These are phyloP conservation scores for Gymnothorax javanicus DNA, from an alignment of 2,797 vertebrate genomes.

Conservation along the genomic window DNA sequence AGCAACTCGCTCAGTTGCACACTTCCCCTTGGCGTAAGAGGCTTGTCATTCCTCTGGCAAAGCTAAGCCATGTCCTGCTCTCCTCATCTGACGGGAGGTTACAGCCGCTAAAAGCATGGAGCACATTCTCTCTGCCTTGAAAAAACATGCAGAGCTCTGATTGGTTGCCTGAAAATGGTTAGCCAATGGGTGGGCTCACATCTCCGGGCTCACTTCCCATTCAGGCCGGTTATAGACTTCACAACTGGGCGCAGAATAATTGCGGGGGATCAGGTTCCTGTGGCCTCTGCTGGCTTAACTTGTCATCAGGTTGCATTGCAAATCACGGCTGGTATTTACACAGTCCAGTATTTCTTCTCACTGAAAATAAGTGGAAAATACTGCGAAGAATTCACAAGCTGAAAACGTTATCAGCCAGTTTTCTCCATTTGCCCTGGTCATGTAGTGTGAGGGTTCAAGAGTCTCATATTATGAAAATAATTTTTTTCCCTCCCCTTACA, in stretches of 20 bases:
- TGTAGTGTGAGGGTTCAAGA: neutral
- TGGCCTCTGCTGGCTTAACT: neutral
- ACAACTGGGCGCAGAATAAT: slow-evolving; percentile 11
- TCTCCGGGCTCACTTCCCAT: neutral
- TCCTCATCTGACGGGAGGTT: neutral
- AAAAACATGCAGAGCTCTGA: slow-evolving; percentile 1
- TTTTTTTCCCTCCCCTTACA: no score
- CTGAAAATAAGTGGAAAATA: neutral
- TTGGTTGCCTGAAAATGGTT: neutral
- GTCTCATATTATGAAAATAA: no score
- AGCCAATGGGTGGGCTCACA: neutral
- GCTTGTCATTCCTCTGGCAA: slow-evolving; percentile 12
- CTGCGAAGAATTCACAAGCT: neutral
- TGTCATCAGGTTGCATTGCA: neutral
- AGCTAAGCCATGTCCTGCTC: slow-evolving; percentile 7
- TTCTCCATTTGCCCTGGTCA: neutral
- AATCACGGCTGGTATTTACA: neutral
- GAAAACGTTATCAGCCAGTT: neutral
- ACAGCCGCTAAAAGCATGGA: neutral
- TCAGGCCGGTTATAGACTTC: slow-evolving; percentile 10
- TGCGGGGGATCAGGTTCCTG: neutral
- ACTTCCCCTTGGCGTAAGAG: slow-evolving; percentile 1
- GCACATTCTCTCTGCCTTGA: neutral
- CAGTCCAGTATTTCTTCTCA: neutral
- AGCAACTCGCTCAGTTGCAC: neutral